phyloP scores from a whole-genome alignment of 2,888 invertebrate species.

The Choreutis nemorana region DNA sequence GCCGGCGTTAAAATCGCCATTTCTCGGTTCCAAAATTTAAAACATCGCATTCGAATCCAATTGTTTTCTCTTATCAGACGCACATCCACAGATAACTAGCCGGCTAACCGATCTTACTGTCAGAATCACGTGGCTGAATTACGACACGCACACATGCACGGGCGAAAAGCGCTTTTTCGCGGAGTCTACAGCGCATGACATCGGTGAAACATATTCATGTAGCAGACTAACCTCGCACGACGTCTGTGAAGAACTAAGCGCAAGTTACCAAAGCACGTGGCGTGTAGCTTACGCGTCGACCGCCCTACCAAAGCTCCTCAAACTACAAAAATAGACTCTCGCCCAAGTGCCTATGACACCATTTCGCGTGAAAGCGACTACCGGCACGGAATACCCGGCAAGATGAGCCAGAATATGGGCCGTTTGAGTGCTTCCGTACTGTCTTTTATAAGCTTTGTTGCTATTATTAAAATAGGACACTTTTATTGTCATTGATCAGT shows the following conservation, averaged over 20 bases:
- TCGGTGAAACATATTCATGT: slow-evolving; percentile 50
- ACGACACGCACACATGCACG: slow-evolving; percentile 34
- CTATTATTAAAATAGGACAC: not conserved
- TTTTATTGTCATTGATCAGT: no score
- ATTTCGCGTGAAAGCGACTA: slow-evolving; percentile 41
- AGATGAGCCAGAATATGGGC: slow-evolving; percentile 57
- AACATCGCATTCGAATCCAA: no score
- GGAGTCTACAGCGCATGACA: slow-evolving; percentile 46
- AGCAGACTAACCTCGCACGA: slow-evolving; percentile 64
- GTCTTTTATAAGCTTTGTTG: slow-evolving; percentile 20
- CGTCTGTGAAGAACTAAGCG: slow-evolving; percentile 63
- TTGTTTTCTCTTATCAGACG: slow-evolving; percentile 3
- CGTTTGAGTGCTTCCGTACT: slow-evolving; percentile 58
- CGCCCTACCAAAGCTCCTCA: slow-evolving; percentile 55
- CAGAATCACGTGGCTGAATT: slow-evolving; percentile 58
- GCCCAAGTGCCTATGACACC: slow-evolving; percentile 34
- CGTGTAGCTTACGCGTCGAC: slow-evolving; percentile 57
- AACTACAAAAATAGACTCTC: slow-evolving; percentile 55
- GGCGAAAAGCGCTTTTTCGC: slow-evolving; percentile 45
- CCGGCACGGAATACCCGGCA: slow-evolving; percentile 22
- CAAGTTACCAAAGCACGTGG: slow-evolving; percentile 63
- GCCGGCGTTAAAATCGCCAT: not conserved
- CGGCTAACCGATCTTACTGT: slow-evolving; percentile 31
- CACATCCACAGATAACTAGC: slow-evolving; percentile 9
- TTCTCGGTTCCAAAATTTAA: no score